Evolutionary conservation across 2,113 vertebrate species (phyloP).

Genomic region (Muntiacus reevesi): DNA sequence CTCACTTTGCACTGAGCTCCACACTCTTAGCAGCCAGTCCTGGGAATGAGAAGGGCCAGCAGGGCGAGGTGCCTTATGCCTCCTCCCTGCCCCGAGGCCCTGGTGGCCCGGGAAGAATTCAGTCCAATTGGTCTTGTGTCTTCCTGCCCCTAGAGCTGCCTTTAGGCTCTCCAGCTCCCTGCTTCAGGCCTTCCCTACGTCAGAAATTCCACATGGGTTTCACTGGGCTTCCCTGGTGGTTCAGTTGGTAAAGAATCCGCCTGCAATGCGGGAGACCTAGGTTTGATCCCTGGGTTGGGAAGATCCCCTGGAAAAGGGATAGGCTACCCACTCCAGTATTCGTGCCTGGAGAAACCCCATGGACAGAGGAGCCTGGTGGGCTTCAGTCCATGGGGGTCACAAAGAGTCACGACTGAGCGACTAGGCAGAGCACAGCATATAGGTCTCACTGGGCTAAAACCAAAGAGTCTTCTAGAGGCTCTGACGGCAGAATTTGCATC

Average conservation of each 20-base stretch:
- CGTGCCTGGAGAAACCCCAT: neutral
- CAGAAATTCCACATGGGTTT: neutral
- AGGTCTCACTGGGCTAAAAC: neutral
- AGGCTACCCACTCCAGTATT: neutral
- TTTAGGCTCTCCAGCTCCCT: neutral
- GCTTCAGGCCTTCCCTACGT: too few relatives aligned
- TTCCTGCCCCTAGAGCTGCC: neutral
- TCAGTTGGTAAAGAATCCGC: neutral
- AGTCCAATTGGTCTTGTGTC: neutral
- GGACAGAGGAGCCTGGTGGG: neutral
- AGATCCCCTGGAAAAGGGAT: neutral
- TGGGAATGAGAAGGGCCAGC: neutral
- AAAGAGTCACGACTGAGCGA: neutral
- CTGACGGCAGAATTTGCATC: neutral
- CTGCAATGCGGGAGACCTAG: neutral
- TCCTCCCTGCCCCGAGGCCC: neutral
- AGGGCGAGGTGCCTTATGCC: too few relatives aligned
- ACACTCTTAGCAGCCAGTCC: neutral
- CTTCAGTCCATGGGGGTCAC: neutral
- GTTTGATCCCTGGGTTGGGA: neutral
- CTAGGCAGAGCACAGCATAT: neutral
- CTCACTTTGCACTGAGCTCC: neutral
- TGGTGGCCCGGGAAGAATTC: neutral
- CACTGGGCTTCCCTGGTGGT: neutral
- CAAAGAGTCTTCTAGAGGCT: neutral